Base-by-base conservation (phyloP, 2,113 vertebrate species). In the Alaudala cheleensis region DNA sequence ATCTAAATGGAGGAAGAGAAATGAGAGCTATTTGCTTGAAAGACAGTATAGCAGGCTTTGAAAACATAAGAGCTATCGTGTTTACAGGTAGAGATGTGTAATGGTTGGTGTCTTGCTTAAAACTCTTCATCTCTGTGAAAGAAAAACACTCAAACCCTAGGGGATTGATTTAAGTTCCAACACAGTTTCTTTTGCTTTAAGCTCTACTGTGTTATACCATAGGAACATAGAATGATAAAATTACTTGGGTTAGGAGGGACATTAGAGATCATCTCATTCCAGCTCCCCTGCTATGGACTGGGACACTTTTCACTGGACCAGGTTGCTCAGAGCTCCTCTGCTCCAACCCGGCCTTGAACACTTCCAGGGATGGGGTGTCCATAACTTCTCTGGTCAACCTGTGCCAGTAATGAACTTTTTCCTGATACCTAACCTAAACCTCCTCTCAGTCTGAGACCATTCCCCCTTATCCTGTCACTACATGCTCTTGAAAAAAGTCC, bases 1-100 rank as follows among this genome's bases (percentile, higher is more conserved):
- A 96, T 95, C 84, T 96, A 97, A 96, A 90, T 77, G 54, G 84
- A 81, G 66, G 66, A 87, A 85, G 81, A 93, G 84, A 91, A 95
- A 95, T 77, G 66, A 90, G 90, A 90, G 60, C 86, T 86, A 80
- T 93, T 95, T 96, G 40, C 81, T 86, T 94, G 78, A 92, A 94
- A 91, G 90, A 45, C 64, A 60, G 61, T 72, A 50, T 51, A 60
- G 51, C 42, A 54, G 56, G 50, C 62, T 93, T 91, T 94, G 85
- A 91, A 94, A 95, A 77, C 15, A 18, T 85, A 33, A 82, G 47
- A 92, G 53, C 54, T 90, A 62, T 77, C 90, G 70, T 94, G 47
- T 94, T 91, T 96, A 82, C 76, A 88, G 86, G 81, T 94, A 77
- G 42, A 34, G 12, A 69, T 58, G 24, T 92, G 58, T 66, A 67